These are phyloP conservation scores for Tonatia bakeri DNA, from an alignment of 2,113 vertebrate species.

Conservation along the genomic window DNA sequence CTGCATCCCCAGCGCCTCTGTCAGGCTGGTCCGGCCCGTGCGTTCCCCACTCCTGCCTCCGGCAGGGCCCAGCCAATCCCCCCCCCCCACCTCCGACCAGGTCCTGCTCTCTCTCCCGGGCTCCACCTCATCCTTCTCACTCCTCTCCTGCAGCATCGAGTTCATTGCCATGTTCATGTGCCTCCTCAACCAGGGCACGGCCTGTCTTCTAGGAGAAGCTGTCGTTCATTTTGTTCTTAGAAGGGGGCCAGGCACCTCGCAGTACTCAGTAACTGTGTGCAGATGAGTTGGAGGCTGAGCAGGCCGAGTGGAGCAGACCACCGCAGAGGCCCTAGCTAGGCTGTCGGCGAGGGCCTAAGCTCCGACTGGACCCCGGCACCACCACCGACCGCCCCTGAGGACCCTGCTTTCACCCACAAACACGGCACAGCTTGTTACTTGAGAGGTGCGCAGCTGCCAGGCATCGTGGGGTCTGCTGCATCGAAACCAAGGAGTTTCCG, in stretches of 20 bases:
- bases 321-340: background rate
- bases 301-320: rapidly evolving
- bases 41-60: background rate
- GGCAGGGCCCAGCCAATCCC: too few species aligned
- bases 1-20: rapidly evolving
- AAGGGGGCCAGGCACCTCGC: rapidly evolving
- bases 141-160: rapidly evolving
- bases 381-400: rapidly evolving
- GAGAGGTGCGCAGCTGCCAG: rapidly evolving
- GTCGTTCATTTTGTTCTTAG: rapidly evolving
- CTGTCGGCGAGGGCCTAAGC: background rate
- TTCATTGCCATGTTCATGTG: rapidly evolving
- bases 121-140: background rate
- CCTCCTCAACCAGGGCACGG: background rate
- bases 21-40: background rate
- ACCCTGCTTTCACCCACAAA: rapidly evolving
- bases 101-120: background rate
- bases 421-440: rapidly evolving
- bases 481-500: background rate
- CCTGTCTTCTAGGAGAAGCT: background rate
- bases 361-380: rapidly evolving
- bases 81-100: background rate
- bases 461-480: rapidly evolving
- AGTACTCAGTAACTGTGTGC: background rate
- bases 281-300: background rate